Conservation (phyloP, 2,888 invertebrate genomes). For the Rhaphigaster nebulosa region DNA sequence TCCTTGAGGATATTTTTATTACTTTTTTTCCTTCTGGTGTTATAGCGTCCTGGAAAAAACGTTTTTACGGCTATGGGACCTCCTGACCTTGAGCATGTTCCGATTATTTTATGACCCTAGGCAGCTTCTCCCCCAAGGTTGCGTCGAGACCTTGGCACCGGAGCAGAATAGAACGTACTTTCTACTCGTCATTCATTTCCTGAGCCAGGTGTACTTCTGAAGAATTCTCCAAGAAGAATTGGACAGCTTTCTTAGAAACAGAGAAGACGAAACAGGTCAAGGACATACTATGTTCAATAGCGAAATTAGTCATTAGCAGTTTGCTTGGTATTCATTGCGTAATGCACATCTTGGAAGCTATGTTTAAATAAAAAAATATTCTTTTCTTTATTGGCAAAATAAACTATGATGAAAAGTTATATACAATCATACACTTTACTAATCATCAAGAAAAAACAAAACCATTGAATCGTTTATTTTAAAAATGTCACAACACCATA, state of each 20-base stretch:
- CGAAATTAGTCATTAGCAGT: neutral
- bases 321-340: neutral
- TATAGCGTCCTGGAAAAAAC: neutral
- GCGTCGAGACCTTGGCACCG: neutral
- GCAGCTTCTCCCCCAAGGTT: neutral
- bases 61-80: neutral
- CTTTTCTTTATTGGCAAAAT: neutral
- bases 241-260: neutral
- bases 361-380: neutral
- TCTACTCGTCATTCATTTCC: slow-evolving; percentile 23
- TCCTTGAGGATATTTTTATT: neutral
- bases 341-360: neutral
- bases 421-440: too few species aligned
- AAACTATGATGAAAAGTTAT: neutral
- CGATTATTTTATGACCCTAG: slow-evolving; percentile 7
- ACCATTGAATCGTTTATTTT: too few species aligned
- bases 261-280: neutral
- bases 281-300: neutral
- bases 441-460: too few species aligned
- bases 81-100: slow-evolving; percentile 14
- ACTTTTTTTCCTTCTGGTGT: neutral
- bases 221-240: neutral
- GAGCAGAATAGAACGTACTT: neutral
- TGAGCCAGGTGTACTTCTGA: neutral
- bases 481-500: too few species aligned